Evolutionary conservation across 2,888 invertebrate genomes (phyloP).

Genomic region (Eupithecia centaureata): DNA sequence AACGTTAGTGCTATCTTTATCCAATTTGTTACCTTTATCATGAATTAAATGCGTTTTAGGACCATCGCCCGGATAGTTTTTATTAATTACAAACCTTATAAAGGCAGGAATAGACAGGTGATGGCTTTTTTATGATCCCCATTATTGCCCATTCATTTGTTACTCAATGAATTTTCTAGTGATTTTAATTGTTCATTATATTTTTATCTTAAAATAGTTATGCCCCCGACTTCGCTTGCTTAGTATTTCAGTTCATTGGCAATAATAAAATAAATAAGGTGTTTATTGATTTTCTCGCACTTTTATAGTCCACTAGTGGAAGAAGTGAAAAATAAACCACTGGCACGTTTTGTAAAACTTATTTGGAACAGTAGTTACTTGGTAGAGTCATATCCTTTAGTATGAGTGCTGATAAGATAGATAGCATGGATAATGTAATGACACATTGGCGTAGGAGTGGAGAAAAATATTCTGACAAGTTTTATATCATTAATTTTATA

Average conservation of each 20-base stretch:
- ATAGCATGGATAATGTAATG: too few relatives aligned
- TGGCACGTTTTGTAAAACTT: too few relatives aligned
- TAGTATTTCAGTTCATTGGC: too few relatives aligned
- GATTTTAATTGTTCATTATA: not conserved
- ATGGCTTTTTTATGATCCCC: conserved; percentile 73
- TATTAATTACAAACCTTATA: conserved; percentile 76
- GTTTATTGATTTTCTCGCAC: too few relatives aligned
- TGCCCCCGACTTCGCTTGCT: too few relatives aligned
- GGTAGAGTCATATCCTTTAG: too few relatives aligned
- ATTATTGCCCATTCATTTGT: conserved; percentile 75
- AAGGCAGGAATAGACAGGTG: conserved; percentile 69
- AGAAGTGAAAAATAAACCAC: too few relatives aligned
- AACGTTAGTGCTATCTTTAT: conserved; percentile 78
- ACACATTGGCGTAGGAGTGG: not conserved
- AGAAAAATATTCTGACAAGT: not conserved
- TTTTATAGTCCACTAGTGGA: too few relatives aligned
- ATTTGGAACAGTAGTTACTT: too few relatives aligned
- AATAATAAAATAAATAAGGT: too few relatives aligned
- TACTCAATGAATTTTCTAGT: conserved; percentile 58
- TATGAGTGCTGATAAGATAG: too few relatives aligned
- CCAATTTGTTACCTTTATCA: conserved; percentile 84
- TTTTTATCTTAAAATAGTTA: too few relatives aligned
- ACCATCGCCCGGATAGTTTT: conserved; percentile 66
- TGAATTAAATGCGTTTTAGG: conserved; percentile 83
- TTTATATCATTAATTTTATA: conserved; percentile 7